Evolutionary conservation across 2,113 vertebrate species (phyloP).

Genomic region (Eupsittula cactorum): DNA sequence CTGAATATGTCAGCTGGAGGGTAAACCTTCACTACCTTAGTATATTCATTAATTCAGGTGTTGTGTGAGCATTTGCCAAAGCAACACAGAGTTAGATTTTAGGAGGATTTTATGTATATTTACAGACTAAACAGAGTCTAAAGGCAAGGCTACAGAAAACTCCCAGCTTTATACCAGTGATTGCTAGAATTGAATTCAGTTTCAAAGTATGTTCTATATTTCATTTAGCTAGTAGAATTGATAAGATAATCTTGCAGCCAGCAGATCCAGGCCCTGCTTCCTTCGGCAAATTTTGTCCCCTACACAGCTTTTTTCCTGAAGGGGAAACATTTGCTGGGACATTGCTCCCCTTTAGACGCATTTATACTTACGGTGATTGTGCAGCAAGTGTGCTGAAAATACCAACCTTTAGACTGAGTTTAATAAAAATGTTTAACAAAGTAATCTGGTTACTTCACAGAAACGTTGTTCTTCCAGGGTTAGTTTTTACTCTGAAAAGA

Average conservation of each 20-base stretch:
- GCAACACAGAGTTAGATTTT: not conserved
- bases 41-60: not conserved
- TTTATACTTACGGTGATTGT: not conserved
- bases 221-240: not conserved
- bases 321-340: not conserved
- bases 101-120: not conserved
- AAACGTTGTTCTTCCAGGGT: not conserved
- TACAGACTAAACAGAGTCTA: not conserved
- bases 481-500: not conserved
- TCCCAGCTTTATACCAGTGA: not conserved
- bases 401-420: not conserved
- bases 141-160: not conserved
- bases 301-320: not conserved
- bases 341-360: not conserved
- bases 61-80: not conserved
- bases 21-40: not conserved
- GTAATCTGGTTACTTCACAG: not conserved
- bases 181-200: not conserved
- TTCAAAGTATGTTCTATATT: not conserved
- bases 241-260: not conserved
- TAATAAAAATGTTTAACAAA: not conserved
- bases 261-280: not conserved
- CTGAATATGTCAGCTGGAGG: not conserved
- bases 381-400: not conserved
- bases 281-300: not conserved